Evolutionary conservation across 1,140 invertebrate genomes (phyloP).

Genomic region (Delia radicum): DNA sequence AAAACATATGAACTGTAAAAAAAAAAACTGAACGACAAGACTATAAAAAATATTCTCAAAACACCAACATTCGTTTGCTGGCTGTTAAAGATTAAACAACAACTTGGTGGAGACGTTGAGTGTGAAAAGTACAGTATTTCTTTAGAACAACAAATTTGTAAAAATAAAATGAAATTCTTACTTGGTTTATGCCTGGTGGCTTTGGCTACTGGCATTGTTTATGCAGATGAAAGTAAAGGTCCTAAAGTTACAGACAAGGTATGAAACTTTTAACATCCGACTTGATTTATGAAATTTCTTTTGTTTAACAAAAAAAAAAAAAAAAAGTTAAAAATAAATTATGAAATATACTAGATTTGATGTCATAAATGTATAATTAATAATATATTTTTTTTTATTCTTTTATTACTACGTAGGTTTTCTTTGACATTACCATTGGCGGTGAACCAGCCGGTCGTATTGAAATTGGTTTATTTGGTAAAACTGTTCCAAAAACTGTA

Average conservation of each 20-base stretch:
- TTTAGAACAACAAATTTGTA: background rate
- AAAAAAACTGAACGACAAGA: background rate
- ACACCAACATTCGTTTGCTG: slow-evolving; percentile 7
- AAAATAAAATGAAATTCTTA: slow-evolving; percentile 43
- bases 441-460: slow-evolving; percentile 74
- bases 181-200: slow-evolving; percentile 44
- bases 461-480: slow-evolving; percentile 92
- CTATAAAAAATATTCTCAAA: background rate
- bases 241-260: slow-evolving; percentile 78
- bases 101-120: background rate
- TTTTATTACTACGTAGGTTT: slow-evolving; percentile 70
- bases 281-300: background rate
- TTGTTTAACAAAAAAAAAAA: no score
- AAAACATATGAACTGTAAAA: slow-evolving; percentile 3
- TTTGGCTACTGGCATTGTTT: slow-evolving; percentile 40
- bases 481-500: slow-evolving; percentile 93
- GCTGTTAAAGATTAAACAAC: background rate
- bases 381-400: slow-evolving; percentile 27
- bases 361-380: slow-evolving; percentile 5
- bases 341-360: background rate
- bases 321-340: background rate
- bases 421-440: slow-evolving; percentile 90
- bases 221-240: slow-evolving; percentile 59
- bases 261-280: slow-evolving; percentile 35
- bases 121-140: no score